Evolutionary conservation across 2,797 vertebrate species (phyloP), one percentile per base, ranked within the genome.

Genomic region (Benthosema pterotum): DNA sequence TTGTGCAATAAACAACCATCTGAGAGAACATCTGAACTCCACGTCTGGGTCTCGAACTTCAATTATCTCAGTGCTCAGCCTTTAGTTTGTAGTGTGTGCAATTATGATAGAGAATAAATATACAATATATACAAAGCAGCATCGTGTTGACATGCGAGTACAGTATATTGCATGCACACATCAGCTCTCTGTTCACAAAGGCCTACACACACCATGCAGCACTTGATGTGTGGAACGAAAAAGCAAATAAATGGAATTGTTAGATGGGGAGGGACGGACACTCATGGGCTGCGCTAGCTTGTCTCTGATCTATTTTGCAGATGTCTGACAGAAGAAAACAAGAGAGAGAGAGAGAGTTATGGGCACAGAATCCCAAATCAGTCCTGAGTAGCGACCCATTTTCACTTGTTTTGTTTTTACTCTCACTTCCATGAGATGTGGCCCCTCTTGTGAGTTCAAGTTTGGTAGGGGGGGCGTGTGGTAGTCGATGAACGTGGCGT

Each of bases 271-370:
- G 76, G 75, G 77, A 7, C 1, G 32, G 32, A 9, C 32, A 9
- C 32, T 38, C 32, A 9, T 25, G 22, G 32, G 32, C 7, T 38
- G 84, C 82, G 73, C 72, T n/a, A n/a, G n/a, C n/a, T 80, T 80
- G 78, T 69, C 74, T 72, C 68, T 49, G 77, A 84, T 87, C 80
- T 70, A 75, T 81, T 89, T 78, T 72, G 80, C 81, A 77, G 77
- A 75, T 77, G 66, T 77, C 74, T 75, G 73, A 72, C 77, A 83
- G 80, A 84, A 59, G 69, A 71, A 65, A 65, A 66, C 66, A 85
- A 66, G 75, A 74, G 76, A 74, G 67, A 75, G 65, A 19, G 9
- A 63, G 53, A 71, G 66, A 68, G 43, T 42, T 3, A 18, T 45
- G 4, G 59, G 65, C 60, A 16, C 49, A 25, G 71, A 77, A 70